These are phyloP conservation scores for Drosophila rellima DNA, from an alignment of 2,888 invertebrate genomes.

Conservation along the genomic window DNA sequence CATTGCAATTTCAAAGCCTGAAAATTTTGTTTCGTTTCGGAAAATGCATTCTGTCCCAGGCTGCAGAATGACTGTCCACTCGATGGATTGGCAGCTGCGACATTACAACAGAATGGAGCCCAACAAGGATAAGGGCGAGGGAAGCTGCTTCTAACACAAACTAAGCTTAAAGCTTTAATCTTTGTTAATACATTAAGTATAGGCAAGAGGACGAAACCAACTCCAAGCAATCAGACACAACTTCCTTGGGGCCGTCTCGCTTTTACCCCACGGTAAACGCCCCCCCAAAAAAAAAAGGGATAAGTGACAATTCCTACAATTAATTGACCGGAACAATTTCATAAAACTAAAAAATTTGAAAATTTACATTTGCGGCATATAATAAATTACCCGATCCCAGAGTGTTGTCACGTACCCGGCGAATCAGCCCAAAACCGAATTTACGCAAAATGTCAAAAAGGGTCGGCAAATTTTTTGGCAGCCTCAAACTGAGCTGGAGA, in stretches of 20 bases:
- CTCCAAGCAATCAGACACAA: constrained; percentile 26
- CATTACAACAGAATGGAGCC: constrained; percentile 43
- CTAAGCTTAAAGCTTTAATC: constrained; percentile 59
- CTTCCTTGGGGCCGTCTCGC: constrained; percentile 7
- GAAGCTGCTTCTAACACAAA: constrained; percentile 25
- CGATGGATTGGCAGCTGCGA: constrained; percentile 60
- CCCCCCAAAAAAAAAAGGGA: constrained; percentile 20
- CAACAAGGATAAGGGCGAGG: background rate
- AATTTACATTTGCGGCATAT: constrained; percentile 56
- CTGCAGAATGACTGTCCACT: constrained; percentile 38
- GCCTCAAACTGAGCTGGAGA: constrained; percentile 25
- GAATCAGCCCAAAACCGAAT: constrained; percentile 16
- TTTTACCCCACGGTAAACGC: background rate
- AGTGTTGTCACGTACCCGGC: constrained; percentile 69
- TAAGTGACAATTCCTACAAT: constrained; percentile 76
- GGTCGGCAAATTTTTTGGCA: constrained; percentile 51
- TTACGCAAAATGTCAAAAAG: constrained; percentile 66
- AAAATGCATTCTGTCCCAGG: constrained; percentile 69
- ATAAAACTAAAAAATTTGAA: constrained; percentile 76
- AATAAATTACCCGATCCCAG: constrained; percentile 81
- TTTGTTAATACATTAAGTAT: constrained; percentile 2
- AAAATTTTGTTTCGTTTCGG: constrained; percentile 63
- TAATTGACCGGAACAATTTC: constrained; percentile 84
- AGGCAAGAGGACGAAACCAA: background rate
- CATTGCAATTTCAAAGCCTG: constrained; percentile 77